phyloP scores from a whole-genome alignment of 2,888 invertebrate genomes.

The Drosophila putrida region DNA sequence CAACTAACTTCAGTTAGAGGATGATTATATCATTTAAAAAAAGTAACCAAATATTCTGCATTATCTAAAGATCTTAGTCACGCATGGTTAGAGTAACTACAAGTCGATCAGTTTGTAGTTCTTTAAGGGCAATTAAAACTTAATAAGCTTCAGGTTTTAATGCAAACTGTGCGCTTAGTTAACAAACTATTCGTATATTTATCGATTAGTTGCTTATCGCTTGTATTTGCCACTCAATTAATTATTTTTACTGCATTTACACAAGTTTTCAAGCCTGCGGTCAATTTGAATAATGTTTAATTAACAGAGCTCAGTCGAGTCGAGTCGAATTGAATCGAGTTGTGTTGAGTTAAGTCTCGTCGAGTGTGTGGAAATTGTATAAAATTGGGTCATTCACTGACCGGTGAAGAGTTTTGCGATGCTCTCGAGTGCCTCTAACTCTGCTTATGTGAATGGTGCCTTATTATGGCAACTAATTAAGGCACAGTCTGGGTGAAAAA shows the following conservation, averaged over 20 bases:
- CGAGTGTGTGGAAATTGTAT: conserved; percentile 36
- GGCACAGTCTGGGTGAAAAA: conserved; percentile 40
- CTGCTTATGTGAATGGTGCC: conserved; percentile 51
- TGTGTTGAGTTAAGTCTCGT: conserved; percentile 3
- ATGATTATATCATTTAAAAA: background rate
- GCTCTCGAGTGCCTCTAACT: conserved; percentile 24
- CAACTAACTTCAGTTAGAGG: background rate
- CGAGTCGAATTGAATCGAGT: conserved; percentile 1
- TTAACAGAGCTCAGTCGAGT: conserved; percentile 50
- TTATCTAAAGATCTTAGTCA: too few species aligned
- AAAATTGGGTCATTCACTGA: conserved; percentile 64
- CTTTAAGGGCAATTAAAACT: conserved; percentile 42
- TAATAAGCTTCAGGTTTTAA: conserved; percentile 50
- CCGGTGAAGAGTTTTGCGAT: conserved; percentile 29
- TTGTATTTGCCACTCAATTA: conserved; percentile 57
- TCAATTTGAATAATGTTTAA: conserved; percentile 71
- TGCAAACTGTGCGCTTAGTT: conserved; percentile 29
- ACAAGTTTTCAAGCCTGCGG: conserved; percentile 59
- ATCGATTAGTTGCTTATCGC: conserved; percentile 45
- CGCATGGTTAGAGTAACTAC: background rate
- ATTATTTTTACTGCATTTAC: conserved; percentile 53
- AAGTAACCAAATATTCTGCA: too few species aligned
- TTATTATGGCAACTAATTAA: conserved; percentile 67
- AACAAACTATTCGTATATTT: conserved; percentile 13
- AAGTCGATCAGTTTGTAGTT: conserved; percentile 1